Evolutionary conservation across 2,888 invertebrate genomes (phyloP), one percentile per base, ranked within the genome.

Genomic region (Drosophila greeni): DNA sequence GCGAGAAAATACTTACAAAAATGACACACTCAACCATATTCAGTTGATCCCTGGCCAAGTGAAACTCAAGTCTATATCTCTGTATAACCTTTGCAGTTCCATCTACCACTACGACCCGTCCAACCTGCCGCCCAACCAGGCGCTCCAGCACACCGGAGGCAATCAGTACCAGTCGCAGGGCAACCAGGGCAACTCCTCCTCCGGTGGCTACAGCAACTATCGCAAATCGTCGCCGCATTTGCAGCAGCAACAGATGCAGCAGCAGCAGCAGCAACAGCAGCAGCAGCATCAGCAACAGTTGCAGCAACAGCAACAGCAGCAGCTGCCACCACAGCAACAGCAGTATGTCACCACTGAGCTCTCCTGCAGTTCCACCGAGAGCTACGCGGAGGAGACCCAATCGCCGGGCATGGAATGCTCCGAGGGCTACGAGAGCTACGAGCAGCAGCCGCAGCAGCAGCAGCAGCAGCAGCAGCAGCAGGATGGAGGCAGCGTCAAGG

Each of bases 61-160:
- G 18, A 6, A 4, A 40, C 29, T 16, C 11, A 51, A 2, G 24
- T 24, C 3, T 24, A 20, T n/a, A 9, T n/a, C 14, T 26, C 5
- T 12, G 2, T 18, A 11, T 9, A n/a, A 57, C 29, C 70, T 26
- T 86, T 87, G 47, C 85, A 89, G 89, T 80, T 87, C 89, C 74
- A 86, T 89, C 74, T 89, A 89, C 81, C 89, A 89, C 82, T 89
- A 87, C 78, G 89, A 89, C 85, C 89, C 89, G 76, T 88, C 88
- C 79, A 89, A 89, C 74, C 78, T 88, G 83, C 89, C 89, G 69
- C 87, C 88, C 67, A 86, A 85, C 75, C 88, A 88, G 84, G 83
- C 86, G 70, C 77, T 85, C 34, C 83, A 74, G 37, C 54, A 68
- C 42, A 48, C 55, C 47, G 82, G 40, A 14, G 40, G 79, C 64